Conservation (phyloP, 2,797 vertebrate species). For the Chromis chromis region DNA sequence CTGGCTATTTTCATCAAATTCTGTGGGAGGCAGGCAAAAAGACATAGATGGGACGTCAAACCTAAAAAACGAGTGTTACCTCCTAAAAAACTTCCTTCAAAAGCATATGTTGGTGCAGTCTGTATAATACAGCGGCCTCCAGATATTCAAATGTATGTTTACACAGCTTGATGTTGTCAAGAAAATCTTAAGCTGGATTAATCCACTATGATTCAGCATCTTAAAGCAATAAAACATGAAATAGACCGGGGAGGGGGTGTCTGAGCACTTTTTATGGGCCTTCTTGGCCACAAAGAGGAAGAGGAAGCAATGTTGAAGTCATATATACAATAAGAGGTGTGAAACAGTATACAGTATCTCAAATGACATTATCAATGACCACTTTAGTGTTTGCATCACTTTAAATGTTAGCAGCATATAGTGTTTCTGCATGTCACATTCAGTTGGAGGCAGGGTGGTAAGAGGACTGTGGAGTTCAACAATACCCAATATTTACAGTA, state of each 20-base stretch:
- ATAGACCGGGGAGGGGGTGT: background rate
- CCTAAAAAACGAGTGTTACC: background rate
- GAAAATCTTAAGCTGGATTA: background rate
- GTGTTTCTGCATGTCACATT: background rate
- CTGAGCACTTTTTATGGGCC: background rate
- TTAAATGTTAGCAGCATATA: background rate
- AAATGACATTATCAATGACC: background rate
- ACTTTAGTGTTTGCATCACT: background rate
- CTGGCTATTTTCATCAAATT: conserved; percentile 25
- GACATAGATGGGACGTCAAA: background rate
- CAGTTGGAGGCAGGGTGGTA: too few species aligned
- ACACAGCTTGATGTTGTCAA: background rate
- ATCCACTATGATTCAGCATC: background rate
- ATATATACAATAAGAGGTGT: background rate
- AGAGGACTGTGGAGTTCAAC: too few species aligned
- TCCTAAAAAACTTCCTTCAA: background rate
- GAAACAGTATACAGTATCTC: background rate
- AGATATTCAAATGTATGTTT: background rate
- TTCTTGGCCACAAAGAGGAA: background rate
- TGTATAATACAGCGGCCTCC: background rate
- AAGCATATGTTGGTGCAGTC: background rate
- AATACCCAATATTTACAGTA: too few species aligned
- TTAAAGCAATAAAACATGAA: background rate
- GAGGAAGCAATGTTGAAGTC: background rate
- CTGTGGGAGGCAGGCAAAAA: background rate